phyloP scores from a whole-genome alignment of 2,888 invertebrate species.

The Heterodera filipjevi region DNA sequence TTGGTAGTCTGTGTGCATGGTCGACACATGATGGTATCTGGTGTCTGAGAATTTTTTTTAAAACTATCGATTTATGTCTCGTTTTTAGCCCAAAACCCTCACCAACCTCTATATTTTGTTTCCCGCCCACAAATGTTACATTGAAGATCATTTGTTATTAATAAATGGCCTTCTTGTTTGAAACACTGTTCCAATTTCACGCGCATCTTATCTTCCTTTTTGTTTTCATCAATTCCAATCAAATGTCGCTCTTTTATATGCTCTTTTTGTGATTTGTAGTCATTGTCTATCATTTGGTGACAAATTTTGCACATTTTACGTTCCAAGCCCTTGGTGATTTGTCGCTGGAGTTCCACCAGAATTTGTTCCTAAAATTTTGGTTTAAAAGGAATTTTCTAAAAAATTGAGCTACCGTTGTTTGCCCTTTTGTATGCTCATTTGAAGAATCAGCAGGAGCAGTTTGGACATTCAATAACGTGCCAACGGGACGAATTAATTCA shows the following conservation, averaged over 20 bases:
- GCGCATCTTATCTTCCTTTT: not conserved
- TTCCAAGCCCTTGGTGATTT: slow-evolving; percentile 18
- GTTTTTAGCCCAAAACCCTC: not conserved
- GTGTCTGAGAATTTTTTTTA: slow-evolving; percentile 11
- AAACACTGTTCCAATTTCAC: slow-evolving; percentile 13
- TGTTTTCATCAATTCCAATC: not conserved
- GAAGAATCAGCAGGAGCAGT: not conserved
- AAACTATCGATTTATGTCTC: too few relatives aligned
- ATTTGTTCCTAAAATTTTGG: slow-evolving; percentile 11
- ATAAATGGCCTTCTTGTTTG: not conserved
- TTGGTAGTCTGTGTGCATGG: slow-evolving; percentile 10
- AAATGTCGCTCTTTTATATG: slow-evolving; percentile 14
- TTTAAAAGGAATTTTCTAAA: not conserved
- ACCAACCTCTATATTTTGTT: slow-evolving; percentile 13
- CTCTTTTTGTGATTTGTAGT: slow-evolving; percentile 18
- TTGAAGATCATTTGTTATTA: slow-evolving; percentile 22
- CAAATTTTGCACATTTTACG: slow-evolving; percentile 7
- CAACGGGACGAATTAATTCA: not conserved
- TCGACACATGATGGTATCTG: slow-evolving; percentile 18
- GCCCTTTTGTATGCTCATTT: not conserved
- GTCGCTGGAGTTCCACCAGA: not conserved
- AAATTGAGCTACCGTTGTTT: slow-evolving; percentile 17
- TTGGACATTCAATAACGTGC: not conserved
- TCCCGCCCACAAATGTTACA: slow-evolving; percentile 24
- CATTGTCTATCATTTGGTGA: not conserved